Percentiles rank a stretch among this genome's conserved stretches.
Evolutionary conservation across 2,797 vertebrate genomes (phyloP).

Genomic region (Poeciliopsis paucimaculata): DNA sequence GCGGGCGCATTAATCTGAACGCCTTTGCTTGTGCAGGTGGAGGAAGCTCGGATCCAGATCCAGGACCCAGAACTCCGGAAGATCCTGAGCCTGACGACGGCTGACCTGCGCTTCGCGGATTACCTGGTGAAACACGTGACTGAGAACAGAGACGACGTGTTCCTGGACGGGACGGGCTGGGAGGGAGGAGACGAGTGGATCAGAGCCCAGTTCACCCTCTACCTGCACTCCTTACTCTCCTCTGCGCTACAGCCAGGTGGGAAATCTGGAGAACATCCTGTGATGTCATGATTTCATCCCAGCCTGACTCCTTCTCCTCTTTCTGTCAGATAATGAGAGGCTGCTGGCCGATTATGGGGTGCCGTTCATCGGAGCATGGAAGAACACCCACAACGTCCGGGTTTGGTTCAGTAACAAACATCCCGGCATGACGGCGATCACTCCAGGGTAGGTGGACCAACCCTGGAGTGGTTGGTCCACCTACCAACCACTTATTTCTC

Average conservation of each 20-base stretch:
- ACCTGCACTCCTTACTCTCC: constrained; percentile 91
- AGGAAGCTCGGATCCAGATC: constrained; percentile 89
- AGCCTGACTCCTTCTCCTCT: background rate
- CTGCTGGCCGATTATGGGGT: constrained; percentile 90
- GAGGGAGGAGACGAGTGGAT: constrained; percentile 99
- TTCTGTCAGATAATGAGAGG: constrained; percentile 88
- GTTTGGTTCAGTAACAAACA: constrained; percentile 97
- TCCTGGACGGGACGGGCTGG: constrained; percentile 97
- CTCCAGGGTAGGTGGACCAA: constrained; percentile 84
- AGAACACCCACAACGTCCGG: constrained; percentile 93
- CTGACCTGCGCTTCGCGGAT: constrained; percentile 95
- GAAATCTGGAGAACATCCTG: background rate
- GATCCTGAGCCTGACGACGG: constrained; percentile 89
- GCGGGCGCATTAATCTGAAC: too few relatives aligned
- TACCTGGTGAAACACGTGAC: constrained; percentile 94
- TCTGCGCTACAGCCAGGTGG: constrained; percentile 89
- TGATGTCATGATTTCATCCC: background rate
- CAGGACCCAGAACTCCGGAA: constrained; percentile 93
- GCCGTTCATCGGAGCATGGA: constrained; percentile 89
- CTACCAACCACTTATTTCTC: too few relatives aligned
- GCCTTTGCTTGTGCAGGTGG: constrained; percentile 80
- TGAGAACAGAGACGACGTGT: constrained; percentile 95
- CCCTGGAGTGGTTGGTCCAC: too few relatives aligned
- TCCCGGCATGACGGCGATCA: constrained; percentile 88
- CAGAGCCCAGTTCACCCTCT: constrained; percentile 93